Percentiles rank a stretch among this genome's conserved stretches.
These are phyloP conservation scores for Phyllotreta striolata DNA, from an alignment of 2,888 invertebrate species.

Conservation along the genomic window DNA sequence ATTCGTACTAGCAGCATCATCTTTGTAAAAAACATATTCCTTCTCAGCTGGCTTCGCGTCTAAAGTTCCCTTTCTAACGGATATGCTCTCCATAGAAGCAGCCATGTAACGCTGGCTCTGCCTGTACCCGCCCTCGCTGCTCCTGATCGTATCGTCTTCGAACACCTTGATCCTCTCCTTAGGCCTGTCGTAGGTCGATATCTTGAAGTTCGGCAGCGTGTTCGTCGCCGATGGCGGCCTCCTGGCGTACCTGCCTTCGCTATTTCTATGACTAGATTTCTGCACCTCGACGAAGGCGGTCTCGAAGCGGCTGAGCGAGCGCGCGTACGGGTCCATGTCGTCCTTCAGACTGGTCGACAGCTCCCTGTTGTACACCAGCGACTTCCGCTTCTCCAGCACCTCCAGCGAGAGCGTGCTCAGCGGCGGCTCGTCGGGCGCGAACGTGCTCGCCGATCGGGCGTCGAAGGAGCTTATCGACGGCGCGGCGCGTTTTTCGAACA, in stretches of 20 bases:
- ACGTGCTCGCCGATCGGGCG: conserved; percentile 49
- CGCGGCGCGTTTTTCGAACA: conserved; percentile 57
- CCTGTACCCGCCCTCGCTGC: conserved; percentile 51
- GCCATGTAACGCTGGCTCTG: conserved; percentile 44
- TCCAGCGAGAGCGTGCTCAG: conserved; percentile 58
- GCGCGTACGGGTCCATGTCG: conserved; percentile 45
- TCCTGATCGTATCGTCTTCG: conserved; percentile 60
- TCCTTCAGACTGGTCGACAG: conserved; percentile 59
- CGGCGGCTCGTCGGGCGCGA: conserved; percentile 52
- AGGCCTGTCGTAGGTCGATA: conserved; percentile 60
- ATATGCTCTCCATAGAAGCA: conserved; percentile 53
- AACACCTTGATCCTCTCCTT: conserved; percentile 60
- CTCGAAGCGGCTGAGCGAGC: conserved; percentile 46
- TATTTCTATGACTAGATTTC: conserved; percentile 43
- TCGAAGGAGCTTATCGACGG: conserved; percentile 44
- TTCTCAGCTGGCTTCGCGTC: conserved; percentile 39
- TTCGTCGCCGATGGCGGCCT: conserved; percentile 34
- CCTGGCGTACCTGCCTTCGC: conserved; percentile 25
- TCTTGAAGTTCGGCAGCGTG: conserved; percentile 60
- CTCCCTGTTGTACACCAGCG: conserved; percentile 60
- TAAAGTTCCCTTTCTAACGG: conserved; percentile 43
- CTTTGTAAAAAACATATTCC: conserved; percentile 52
- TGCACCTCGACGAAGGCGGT: conserved; percentile 46
- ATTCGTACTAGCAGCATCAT: conserved; percentile 17
- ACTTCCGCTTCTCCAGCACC: conserved; percentile 59